phyloP scores from a whole-genome alignment of 2,797 vertebrate genomes.

The Eremophila alpestris region DNA sequence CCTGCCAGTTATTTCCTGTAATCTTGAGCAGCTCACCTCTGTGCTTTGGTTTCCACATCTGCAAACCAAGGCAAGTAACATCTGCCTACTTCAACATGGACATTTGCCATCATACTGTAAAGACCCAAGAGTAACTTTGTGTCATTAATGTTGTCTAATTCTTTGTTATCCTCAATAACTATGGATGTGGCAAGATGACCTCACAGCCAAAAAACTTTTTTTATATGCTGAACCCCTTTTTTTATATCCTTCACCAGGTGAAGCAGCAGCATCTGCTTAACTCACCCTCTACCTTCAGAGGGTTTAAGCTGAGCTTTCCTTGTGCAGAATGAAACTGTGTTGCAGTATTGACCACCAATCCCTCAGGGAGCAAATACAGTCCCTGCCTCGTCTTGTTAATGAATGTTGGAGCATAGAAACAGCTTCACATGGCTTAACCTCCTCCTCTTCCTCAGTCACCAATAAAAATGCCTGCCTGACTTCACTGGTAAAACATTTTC shows the following conservation, averaged over 20 bases:
- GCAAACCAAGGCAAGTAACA: not conserved
- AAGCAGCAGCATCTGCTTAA: not conserved
- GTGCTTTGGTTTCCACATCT: not conserved
- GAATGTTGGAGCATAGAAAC: not conserved
- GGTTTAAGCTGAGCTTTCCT: not conserved
- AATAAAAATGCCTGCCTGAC: not conserved
- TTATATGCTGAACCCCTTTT: not conserved
- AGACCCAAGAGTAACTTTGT: not conserved
- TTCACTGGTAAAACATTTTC: conserved; percentile 40
- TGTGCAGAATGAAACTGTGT: not conserved
- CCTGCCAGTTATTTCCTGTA: not conserved
- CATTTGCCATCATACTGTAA: not conserved
- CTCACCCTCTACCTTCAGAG: not conserved
- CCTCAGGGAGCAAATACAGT: not conserved
- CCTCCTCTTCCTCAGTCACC: not conserved
- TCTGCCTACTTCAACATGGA: not conserved
- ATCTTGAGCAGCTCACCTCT: not conserved
- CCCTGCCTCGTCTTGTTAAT: not conserved
- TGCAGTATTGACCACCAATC: not conserved
- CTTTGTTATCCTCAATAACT: not conserved
- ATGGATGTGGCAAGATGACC: not conserved
- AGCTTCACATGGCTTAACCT: not conserved
- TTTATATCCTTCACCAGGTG: not conserved
- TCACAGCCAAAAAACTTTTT: not conserved
- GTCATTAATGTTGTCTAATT: not conserved